Evolutionary conservation across 2,113 vertebrate species (phyloP).

Genomic region (Toxotes chatareus): DNA sequence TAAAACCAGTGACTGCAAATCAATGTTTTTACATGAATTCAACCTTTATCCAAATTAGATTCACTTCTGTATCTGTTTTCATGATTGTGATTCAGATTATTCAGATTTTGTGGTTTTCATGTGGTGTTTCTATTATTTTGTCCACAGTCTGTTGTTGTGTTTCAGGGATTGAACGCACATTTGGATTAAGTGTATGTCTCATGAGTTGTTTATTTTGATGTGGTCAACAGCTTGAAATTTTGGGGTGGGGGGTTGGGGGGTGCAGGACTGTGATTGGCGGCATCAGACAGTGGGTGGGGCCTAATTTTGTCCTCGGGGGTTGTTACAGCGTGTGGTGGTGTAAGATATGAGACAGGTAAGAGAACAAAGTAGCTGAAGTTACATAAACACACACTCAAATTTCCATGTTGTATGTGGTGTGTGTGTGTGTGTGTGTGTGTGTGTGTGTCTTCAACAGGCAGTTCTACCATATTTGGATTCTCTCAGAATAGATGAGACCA

Average conservation of each 20-base stretch:
- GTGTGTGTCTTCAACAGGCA: constrained; percentile 58
- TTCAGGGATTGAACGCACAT: no score
- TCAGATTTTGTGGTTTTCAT: background rate
- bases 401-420: no score
- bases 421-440: background rate
- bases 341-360: background rate
- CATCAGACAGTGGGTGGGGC: constrained; percentile 19
- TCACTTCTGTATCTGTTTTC: no score
- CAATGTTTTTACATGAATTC: no score
- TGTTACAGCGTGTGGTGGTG: no score
- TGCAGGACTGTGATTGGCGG: constrained; percentile 1
- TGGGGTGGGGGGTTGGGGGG: background rate
- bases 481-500: constrained; percentile 89
- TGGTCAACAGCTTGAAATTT: background rate
- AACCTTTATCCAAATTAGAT: no score
- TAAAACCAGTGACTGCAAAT: no score
- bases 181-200: no score
- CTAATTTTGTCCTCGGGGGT: background rate
- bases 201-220: constrained; percentile 11
- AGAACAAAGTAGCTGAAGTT: background rate
- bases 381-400: background rate
- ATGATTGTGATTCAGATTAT: no score
- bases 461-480: constrained; percentile 84
- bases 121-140: constrained; percentile 2
- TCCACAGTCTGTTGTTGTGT: background rate